Conservation (phyloP, 2,888 invertebrate species). For the Eilema depressum region DNA sequence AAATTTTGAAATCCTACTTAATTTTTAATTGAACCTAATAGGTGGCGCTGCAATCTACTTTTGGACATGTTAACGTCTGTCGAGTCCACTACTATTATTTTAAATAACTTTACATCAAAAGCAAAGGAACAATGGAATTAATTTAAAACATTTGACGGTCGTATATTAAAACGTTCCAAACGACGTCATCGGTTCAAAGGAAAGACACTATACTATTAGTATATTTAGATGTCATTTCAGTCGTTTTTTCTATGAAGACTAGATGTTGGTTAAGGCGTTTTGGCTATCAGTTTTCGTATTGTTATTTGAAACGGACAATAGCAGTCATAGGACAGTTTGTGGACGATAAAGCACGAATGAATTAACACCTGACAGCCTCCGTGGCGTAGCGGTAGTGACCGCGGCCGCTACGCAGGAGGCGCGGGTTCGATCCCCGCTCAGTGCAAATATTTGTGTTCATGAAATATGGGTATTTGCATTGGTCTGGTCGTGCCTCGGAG, state of each 20-base stretch:
- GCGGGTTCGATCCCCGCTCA: too few relatives aligned
- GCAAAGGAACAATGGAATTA: conserved; percentile 1
- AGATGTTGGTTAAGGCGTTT: conserved; percentile 1
- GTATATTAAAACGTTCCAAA: background rate
- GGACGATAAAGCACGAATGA: background rate
- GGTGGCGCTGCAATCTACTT: too few relatives aligned
- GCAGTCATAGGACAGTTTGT: background rate
- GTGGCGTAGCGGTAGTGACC: too few relatives aligned
- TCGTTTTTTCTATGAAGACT: background rate
- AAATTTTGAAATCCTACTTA: too few relatives aligned
- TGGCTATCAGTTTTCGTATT: background rate
- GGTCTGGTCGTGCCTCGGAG: too few relatives aligned
- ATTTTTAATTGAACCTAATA: too few relatives aligned
- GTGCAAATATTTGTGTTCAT: too few relatives aligned
- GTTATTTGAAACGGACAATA: background rate
- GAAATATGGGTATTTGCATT: too few relatives aligned
- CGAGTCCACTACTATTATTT: background rate
- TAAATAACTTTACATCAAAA: background rate
- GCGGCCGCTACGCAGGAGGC: too few relatives aligned
- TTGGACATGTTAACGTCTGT: background rate
- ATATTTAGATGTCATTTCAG: background rate
- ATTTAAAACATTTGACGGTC: background rate
- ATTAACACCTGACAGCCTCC: too few relatives aligned
- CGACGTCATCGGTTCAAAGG: background rate
- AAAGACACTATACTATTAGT: background rate